These are phyloP conservation scores for Eupleurogrammus muticus DNA, from an alignment of 2,797 vertebrate genomes.

Conservation along the genomic window DNA sequence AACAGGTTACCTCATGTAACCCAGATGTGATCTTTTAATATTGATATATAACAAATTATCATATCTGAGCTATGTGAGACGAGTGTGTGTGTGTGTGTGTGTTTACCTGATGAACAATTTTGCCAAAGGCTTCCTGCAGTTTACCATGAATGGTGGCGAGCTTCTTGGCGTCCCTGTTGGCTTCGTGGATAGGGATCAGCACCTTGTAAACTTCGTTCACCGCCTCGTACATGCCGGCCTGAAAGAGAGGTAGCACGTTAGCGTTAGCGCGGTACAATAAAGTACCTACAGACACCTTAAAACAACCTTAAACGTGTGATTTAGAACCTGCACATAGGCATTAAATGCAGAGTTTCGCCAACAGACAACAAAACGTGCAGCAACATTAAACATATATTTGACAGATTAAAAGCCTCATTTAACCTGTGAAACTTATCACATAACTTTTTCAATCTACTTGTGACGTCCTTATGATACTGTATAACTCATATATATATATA, in stretches of 20 bases:
- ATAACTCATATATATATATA: no score
- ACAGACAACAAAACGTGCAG: no score
- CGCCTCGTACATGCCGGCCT: conserved; percentile 99
- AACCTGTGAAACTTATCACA: no score
- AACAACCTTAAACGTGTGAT: neutral
- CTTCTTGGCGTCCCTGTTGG: conserved; percentile 97
- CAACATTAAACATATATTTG: no score
- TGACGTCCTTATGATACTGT: no score
- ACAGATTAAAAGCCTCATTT: no score
- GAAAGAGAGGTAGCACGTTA: conserved; percentile 9
- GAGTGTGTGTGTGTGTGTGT: conserved; percentile 23
- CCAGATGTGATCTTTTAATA: conserved; percentile 14
- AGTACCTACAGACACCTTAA: no score
- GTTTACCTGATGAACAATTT: conserved; percentile 99
- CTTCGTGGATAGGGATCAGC: conserved; percentile 98
- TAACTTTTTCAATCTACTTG: no score
- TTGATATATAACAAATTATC: no score
- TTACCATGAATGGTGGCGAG: conserved; percentile 98
- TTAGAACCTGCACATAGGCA: neutral
- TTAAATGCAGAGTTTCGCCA: no score
- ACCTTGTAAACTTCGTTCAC: conserved; percentile 99
- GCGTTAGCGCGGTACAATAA: neutral
- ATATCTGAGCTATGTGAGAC: conserved; percentile 1
- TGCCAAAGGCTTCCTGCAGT: conserved; percentile 99
- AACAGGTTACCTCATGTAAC: neutral